Evolutionary conservation across 2,797 vertebrate species (phyloP).

Genomic region (Hippocampus kuda): DNA sequence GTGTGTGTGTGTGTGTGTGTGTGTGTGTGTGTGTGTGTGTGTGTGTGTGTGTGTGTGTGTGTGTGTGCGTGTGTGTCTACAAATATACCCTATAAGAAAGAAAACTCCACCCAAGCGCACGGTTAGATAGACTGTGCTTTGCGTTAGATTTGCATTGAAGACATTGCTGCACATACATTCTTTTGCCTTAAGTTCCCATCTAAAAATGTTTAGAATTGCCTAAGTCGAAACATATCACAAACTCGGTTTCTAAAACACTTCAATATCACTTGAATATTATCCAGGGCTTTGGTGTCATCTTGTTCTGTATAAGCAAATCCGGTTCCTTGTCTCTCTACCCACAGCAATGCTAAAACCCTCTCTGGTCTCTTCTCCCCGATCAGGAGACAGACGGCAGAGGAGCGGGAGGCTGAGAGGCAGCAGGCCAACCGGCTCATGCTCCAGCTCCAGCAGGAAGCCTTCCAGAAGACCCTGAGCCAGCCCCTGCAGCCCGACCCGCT

Average conservation of each 20-base stretch:
- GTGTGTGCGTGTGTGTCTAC: no score
- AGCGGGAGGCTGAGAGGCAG: slow-evolving; percentile 91
- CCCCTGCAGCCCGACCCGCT: slow-evolving; percentile 89
- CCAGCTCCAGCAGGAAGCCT: slow-evolving; percentile 94
- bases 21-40: no score
- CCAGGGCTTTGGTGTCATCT: neutral
- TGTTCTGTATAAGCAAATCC: no score
- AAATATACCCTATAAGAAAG: no score
- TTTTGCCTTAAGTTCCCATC: no score
- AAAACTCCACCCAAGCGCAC: no score
- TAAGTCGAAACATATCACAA: neutral
- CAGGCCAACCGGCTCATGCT: slow-evolving; percentile 93
- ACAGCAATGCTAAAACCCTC: neutral
- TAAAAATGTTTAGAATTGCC: no score
- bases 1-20: no score
- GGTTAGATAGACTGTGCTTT: no score
- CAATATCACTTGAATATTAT: neutral
- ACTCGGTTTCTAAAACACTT: neutral
- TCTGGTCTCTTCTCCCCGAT: slow-evolving; percentile 19
- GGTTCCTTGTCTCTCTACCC: neutral
- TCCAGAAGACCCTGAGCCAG: slow-evolving; percentile 87
- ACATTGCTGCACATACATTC: no score
- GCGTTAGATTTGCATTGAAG: no score
- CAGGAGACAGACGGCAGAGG: slow-evolving; percentile 96
- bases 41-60: no score